Conservation (phyloP, 2,113 vertebrate genomes). For the Orycteropus afer region DNA sequence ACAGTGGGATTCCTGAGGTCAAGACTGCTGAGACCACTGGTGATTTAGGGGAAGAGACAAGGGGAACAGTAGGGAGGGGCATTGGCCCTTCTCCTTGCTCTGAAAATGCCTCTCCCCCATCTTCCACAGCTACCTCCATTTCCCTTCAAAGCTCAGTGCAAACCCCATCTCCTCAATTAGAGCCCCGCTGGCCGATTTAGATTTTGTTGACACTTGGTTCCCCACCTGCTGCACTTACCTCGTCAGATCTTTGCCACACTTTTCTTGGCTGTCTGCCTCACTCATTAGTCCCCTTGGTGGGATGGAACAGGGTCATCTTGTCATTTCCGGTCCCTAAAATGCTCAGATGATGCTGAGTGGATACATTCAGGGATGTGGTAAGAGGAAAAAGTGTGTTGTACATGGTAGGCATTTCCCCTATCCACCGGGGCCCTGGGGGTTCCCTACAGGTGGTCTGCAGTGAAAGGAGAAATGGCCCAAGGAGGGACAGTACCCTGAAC, state of each 20-base stretch:
- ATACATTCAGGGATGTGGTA: background rate
- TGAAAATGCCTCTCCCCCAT: background rate
- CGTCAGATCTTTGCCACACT: background rate
- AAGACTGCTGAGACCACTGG: background rate
- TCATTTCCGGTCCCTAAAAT: background rate
- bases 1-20: background rate
- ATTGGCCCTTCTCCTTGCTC: background rate
- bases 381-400: background rate
- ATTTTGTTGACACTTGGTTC: background rate
- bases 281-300: background rate
- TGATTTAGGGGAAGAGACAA: background rate
- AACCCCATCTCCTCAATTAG: rapidly evolving
- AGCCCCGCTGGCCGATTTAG: background rate
- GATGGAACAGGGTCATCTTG: background rate
- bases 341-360: background rate
- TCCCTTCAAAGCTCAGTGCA: background rate
- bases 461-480: background rate
- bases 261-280: background rate
- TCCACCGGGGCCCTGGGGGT: background rate
- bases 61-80: background rate
- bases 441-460: background rate
- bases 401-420: background rate
- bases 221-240: background rate
- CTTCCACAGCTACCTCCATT: background rate
- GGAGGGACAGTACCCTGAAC: background rate